Evolutionary conservation across 2,888 invertebrate species (phyloP), one percentile per base, ranked within the genome.

Genomic region (Pogonocherus hispidulus): DNA sequence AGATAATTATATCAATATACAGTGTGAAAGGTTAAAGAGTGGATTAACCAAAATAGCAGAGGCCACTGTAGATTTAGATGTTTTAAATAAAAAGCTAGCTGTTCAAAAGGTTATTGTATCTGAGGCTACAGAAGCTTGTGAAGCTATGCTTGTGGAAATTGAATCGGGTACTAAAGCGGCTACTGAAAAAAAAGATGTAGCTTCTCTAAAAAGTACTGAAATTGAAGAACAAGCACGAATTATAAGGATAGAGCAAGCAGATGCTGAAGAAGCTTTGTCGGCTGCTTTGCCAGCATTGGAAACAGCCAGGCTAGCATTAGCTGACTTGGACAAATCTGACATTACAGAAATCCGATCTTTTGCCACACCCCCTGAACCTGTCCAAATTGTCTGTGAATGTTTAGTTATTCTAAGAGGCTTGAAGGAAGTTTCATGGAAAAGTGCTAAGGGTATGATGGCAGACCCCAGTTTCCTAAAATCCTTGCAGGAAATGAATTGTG

Each of bases 311-410:
- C 80, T 91, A 11, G 96, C 97, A 0, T 87, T 97, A 0, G 89
- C 92, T 0, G 94, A 95, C 74, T 86, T 97, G 49, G 95, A 96
- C 57, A 96, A 96, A 85, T 90, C 92, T 0, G 97, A 97, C 79
- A 96, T 97, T 76, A 96, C 96, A 19, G 96, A 97, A 87, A 96
- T 97, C 74, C 87, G 96, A 78, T 96, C 96, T 0, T 96, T 97
- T 81, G 94, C 95, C 6, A 96, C 95, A 0, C 97, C 97, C 0
- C 96, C 96, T 0, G 94, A 95, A 76, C 92, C 95, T 11, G 96
- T 97, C 22, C 96, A 96, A 87, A 88, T 92, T 0, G 94, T 97
- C 0, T 95, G 95, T 82, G 97, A 97, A 83, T 96, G 96, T 81
- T 92, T 97, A 18, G 94, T 93, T 0, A 95, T 97, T 59, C 88